phyloP scores from a whole-genome alignment of 2,113 vertebrate genomes.

The Diadophis punctatus region DNA sequence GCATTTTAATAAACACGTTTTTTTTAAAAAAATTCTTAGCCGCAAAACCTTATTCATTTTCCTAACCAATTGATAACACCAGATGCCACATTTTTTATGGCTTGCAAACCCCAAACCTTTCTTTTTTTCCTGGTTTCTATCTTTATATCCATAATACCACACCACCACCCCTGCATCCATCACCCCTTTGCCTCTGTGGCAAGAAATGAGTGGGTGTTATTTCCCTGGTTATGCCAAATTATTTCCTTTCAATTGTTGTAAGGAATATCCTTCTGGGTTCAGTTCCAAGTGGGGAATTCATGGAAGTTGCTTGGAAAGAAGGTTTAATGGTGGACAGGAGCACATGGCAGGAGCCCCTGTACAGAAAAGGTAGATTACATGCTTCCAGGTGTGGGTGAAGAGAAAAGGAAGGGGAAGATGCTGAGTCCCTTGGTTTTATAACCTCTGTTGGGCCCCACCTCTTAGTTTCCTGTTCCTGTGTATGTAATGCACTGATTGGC shows the following conservation, averaged over 20 bases:
- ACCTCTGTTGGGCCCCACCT: too few species aligned
- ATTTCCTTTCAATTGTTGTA: not conserved
- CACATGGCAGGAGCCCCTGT: too few species aligned
- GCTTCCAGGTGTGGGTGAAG: too few species aligned
- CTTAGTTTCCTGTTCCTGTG: too few species aligned
- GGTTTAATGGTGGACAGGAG: too few species aligned
- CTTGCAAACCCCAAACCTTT: not conserved
- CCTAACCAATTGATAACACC: not conserved
- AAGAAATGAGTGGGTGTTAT: not conserved
- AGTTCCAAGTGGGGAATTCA: too few species aligned
- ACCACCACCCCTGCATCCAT: not conserved
- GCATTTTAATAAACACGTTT: not conserved
- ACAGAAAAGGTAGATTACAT: too few species aligned
- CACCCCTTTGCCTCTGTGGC: not conserved
- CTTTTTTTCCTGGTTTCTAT: not conserved
- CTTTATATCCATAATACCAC: not conserved
- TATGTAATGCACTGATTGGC: too few species aligned
- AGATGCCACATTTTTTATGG: not conserved
- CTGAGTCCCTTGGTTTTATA: too few species aligned
- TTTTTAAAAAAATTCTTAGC: not conserved
- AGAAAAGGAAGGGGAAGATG: too few species aligned
- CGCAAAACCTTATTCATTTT: not conserved
- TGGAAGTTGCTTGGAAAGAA: too few species aligned
- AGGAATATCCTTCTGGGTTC: too few species aligned
- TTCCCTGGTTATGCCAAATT: not conserved